Evolutionary conservation across 2,888 invertebrate genomes (phyloP).

Genomic region (Tachina grossa): DNA sequence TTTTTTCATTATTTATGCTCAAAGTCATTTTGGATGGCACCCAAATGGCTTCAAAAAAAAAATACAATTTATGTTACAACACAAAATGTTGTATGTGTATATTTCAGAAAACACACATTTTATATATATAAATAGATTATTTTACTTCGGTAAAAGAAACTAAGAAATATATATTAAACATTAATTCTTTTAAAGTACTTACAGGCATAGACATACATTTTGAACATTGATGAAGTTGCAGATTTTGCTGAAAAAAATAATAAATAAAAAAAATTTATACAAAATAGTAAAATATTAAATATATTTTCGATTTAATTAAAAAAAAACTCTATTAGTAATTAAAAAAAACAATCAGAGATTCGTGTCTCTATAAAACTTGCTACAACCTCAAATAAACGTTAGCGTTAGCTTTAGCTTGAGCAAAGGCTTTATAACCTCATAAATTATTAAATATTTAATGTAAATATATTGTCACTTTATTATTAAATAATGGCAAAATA

Average conservation of each 20-base stretch:
- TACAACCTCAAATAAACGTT: not conserved
- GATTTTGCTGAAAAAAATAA: not conserved
- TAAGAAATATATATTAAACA: not conserved
- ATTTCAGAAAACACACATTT: not conserved
- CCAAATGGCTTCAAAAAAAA: slow-evolving; percentile 41
- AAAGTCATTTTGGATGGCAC: slow-evolving; percentile 46
- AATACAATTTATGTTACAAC: not conserved
- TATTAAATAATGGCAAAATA: slow-evolving; percentile 13
- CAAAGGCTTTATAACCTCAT: not conserved
- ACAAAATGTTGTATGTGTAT: not conserved
- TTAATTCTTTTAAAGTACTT: not conserved
- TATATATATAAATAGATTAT: not conserved
- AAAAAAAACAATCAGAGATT: not conserved
- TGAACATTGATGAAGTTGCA: not conserved
- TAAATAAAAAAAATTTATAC: not conserved
- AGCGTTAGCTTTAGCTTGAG: not conserved
- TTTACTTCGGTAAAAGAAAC: not conserved
- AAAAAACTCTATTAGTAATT: too few relatives aligned
- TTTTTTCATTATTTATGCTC: slow-evolving; percentile 21
- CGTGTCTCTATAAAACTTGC: not conserved
- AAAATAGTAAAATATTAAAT: too few relatives aligned
- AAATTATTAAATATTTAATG: slow-evolving; percentile 10
- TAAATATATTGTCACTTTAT: slow-evolving; percentile 12
- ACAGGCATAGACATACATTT: not conserved
- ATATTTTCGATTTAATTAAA: too few relatives aligned